These are phyloP conservation scores for Sarcophaga variegata DNA, from an alignment of 2,888 invertebrate species.

Conservation along the genomic window DNA sequence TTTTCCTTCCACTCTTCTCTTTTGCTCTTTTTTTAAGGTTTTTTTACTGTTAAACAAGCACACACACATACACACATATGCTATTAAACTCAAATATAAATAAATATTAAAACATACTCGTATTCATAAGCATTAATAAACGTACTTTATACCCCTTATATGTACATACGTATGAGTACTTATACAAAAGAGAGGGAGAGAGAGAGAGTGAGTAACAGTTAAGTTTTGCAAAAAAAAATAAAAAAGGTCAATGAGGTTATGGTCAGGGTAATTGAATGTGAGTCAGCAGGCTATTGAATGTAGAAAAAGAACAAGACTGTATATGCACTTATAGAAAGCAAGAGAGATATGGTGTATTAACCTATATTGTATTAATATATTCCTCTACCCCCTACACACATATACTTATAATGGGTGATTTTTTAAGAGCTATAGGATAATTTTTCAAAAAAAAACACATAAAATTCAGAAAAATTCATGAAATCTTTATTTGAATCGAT, in stretches of 20 bases:
- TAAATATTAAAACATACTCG: neutral
- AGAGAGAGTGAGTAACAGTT: neutral
- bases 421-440: no score
- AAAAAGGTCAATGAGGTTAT: conserved; percentile 61
- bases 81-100: neutral
- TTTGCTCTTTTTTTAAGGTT: conserved; percentile 35
- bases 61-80: conserved; percentile 11
- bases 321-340: no score
- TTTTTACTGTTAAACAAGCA: conserved; percentile 21
- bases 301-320: neutral
- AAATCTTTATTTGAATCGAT: no score
- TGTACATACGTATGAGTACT: neutral
- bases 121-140: neutral
- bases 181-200: neutral
- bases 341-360: conserved; percentile 22
- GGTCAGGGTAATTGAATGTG: conserved; percentile 55
- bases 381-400: neutral
- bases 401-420: no score
- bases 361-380: conserved; percentile 6
- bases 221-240: neutral
- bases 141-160: neutral
- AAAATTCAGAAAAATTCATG: no score
- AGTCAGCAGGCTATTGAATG: neutral
- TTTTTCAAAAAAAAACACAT: no score
- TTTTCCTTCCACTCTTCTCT: no score